These are phyloP conservation scores for Falco peregrinus DNA, from an alignment of 2,797 vertebrate genomes.

Conservation along the genomic window DNA sequence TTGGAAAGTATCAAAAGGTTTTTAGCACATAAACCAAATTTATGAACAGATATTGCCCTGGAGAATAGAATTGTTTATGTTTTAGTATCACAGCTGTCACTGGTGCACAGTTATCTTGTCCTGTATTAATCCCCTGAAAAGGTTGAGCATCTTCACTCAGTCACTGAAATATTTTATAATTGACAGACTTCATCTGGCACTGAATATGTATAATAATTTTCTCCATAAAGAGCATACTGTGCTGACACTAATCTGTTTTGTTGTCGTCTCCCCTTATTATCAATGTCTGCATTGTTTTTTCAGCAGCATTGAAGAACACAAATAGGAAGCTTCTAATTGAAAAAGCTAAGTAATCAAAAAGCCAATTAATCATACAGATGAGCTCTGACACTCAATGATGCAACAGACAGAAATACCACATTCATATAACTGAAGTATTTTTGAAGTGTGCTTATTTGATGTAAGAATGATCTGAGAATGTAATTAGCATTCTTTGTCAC, in stretches of 20 bases:
- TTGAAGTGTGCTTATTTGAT: constrained; percentile 68
- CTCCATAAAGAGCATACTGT: constrained; percentile 48
- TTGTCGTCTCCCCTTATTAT: constrained; percentile 73
- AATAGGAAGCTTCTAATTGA: constrained; percentile 72
- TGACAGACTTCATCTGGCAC: constrained; percentile 71
- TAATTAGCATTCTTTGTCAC: constrained; percentile 69
- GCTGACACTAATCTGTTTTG: constrained; percentile 72
- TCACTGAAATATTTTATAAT: constrained; percentile 62
- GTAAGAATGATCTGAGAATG: constrained; percentile 68
- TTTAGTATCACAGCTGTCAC: constrained; percentile 52
- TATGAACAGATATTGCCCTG: constrained; percentile 40
- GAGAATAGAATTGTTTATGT: constrained; percentile 45
- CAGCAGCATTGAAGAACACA: constrained; percentile 36
- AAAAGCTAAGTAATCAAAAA: constrained; percentile 76
- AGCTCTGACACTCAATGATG: constrained; percentile 65
- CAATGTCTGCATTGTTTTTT: constrained; percentile 59
- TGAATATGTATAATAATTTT: constrained; percentile 69
- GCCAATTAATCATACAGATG: constrained; percentile 79
- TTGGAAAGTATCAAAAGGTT: constrained; percentile 26
- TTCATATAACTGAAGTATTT: constrained; percentile 31
- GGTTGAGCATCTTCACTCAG: constrained; percentile 56
- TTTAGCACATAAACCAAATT: constrained; percentile 65
- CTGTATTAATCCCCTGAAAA: constrained; percentile 57
- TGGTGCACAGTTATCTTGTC: constrained; percentile 13
- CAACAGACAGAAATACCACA: constrained; percentile 62